Conservation (phyloP, 2,797 vertebrate species). For the Centropyge bicolor region DNA sequence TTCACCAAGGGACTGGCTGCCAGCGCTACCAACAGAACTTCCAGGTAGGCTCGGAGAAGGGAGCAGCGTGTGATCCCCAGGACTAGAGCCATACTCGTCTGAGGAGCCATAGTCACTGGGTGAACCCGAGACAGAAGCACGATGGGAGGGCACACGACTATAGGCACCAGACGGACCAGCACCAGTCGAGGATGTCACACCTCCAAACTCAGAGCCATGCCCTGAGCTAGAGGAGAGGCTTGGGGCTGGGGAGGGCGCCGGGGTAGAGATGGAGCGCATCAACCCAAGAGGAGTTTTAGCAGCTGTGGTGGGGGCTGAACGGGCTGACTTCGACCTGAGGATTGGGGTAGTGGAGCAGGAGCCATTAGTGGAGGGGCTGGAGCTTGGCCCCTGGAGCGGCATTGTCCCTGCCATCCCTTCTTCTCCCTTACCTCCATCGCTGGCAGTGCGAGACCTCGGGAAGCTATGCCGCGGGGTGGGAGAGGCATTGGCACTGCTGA, state of each 20-base stretch:
- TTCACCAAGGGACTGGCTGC: slow-evolving; percentile 77
- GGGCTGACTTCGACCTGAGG: slow-evolving; percentile 84
- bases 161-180: slow-evolving; percentile 72
- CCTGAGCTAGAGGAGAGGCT: slow-evolving; percentile 82
- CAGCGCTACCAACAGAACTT: slow-evolving; percentile 76
- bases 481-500: slow-evolving; percentile 78
- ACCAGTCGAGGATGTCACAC: slow-evolving; percentile 49
- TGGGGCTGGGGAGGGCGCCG: slow-evolving; percentile 78
- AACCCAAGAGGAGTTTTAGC: slow-evolving; percentile 82
- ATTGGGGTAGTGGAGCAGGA: slow-evolving; percentile 84
- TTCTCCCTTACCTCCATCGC: slow-evolving; percentile 82
- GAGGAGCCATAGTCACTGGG: slow-evolving; percentile 89
- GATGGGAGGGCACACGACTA: slow-evolving; percentile 74
- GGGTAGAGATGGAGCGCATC: slow-evolving; percentile 86
- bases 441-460: slow-evolving; percentile 81
- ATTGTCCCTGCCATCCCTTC: slow-evolving; percentile 68
- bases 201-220: slow-evolving; percentile 84
- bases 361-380: slow-evolving; percentile 83
- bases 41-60: slow-evolving; percentile 76
- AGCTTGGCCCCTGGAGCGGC: slow-evolving; percentile 62
- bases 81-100: slow-evolving; percentile 89
- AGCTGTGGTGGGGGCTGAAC: slow-evolving; percentile 73
- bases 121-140: slow-evolving; percentile 83
- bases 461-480: slow-evolving; percentile 84
- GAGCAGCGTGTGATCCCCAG: slow-evolving; percentile 82